Conservation (phyloP, 2,888 invertebrate genomes). For the Tortricodes alternella region DNA sequence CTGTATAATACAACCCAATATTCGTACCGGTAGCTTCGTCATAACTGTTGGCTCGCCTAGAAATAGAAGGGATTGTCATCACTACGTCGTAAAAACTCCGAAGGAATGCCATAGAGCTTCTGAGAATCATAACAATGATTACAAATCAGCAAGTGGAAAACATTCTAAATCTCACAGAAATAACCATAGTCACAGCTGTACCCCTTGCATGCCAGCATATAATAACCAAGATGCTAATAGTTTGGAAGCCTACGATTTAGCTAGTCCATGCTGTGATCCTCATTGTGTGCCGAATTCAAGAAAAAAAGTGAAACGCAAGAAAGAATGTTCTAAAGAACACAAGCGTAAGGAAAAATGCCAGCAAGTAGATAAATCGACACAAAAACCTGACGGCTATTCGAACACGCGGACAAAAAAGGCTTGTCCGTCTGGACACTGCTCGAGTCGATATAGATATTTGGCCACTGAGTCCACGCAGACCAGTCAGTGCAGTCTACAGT, state of each 20-base stretch:
- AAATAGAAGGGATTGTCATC: conserved; percentile 86
- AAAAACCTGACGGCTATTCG: conserved; percentile 71
- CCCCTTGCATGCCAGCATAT: conserved; percentile 86
- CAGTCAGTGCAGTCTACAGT: conserved; percentile 91
- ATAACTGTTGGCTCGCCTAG: conserved; percentile 87
- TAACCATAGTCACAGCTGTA: conserved; percentile 84
- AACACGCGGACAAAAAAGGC: conserved; percentile 74
- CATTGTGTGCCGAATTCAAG: conserved; percentile 89
- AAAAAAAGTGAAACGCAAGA: conserved; percentile 78
- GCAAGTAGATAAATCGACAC: conserved; percentile 74
- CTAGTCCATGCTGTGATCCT: conserved; percentile 93
- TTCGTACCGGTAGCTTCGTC: conserved; percentile 86
- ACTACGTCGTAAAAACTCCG: conserved; percentile 84
- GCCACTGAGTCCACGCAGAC: conserved; percentile 87
- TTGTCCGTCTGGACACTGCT: conserved; percentile 66
- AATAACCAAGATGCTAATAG: conserved; percentile 88
- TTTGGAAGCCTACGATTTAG: conserved; percentile 92
- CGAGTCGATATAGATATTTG: conserved; percentile 83
- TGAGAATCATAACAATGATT: conserved; percentile 45
- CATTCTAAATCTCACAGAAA: conserved; percentile 63
- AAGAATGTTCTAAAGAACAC: conserved; percentile 85
- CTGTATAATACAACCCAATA: conserved; percentile 86
- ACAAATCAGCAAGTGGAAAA: conserved; percentile 59
- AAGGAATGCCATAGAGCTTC: conserved; percentile 63
- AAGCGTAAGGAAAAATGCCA: conserved; percentile 83